Percentiles rank a stretch among this genome's conserved stretches.
Conservation (phyloP, 1,140 invertebrate species). For the Meloidogyne hapla region DNA sequence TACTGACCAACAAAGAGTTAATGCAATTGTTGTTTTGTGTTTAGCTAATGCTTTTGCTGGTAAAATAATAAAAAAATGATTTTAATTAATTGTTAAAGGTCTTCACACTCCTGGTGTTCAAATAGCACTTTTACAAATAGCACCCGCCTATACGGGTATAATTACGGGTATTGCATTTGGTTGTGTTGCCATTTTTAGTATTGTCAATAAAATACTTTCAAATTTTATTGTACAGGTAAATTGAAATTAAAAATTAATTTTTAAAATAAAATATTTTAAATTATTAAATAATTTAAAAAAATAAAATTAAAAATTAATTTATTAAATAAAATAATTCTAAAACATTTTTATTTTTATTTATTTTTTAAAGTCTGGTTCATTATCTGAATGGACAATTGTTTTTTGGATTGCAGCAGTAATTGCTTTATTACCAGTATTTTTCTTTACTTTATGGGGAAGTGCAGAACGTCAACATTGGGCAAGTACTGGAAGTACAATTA, state of each 20-base stretch:
- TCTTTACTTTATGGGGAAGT: constrained; percentile 50
- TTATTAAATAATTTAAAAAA: no score
- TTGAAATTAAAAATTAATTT: no score
- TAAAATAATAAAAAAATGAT: constrained; percentile 5
- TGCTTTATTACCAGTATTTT: constrained; percentile 41
- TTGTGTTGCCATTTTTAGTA: constrained; percentile 55
- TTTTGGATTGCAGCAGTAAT: constrained; percentile 41
- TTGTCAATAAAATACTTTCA: constrained; percentile 35
- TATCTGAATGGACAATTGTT: constrained; percentile 32
- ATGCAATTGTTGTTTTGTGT: constrained; percentile 53
- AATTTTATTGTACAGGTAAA: constrained; percentile 22
- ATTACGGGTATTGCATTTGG: constrained; percentile 60
- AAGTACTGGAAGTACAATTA: constrained; percentile 24
- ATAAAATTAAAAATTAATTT: no score
- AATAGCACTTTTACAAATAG: constrained; percentile 60
- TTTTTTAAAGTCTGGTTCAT: constrained; percentile 21
- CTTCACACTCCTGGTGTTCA: constrained; percentile 63
- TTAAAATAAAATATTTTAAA: no score
- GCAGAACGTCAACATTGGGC: constrained; percentile 39
- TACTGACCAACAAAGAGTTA: constrained; percentile 32
- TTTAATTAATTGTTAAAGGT: constrained; percentile 42
- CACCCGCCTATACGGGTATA: constrained; percentile 60
- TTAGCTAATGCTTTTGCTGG: constrained; percentile 61
- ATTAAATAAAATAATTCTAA: no score
- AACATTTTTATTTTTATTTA: not conserved